phyloP scores from a whole-genome alignment of 1,140 invertebrate species.

The Apis laboriosa region DNA sequence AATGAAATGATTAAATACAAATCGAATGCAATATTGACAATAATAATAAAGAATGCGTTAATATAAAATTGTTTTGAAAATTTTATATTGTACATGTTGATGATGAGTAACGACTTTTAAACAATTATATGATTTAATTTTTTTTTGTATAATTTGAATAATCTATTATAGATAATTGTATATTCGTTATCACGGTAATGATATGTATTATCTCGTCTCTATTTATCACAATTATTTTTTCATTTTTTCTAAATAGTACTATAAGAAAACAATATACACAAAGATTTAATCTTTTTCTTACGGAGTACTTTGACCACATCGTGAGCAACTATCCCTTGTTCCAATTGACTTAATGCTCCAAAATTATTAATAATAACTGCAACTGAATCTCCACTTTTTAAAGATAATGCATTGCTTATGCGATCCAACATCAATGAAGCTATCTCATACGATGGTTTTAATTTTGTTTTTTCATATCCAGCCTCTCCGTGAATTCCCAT shows the following conservation, averaged over 20 bases:
- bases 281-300: slow-evolving; percentile 77
- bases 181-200: too few species aligned
- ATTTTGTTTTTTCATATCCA: slow-evolving; percentile 87
- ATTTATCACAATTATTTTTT: too few species aligned
- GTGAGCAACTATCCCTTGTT: slow-evolving; percentile 88
- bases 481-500: slow-evolving; percentile 93
- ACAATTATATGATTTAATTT: too few species aligned
- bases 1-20: too few species aligned
- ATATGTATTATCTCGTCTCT: too few species aligned
- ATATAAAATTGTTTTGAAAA: too few species aligned
- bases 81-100: too few species aligned
- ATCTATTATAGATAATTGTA: too few species aligned
- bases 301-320: slow-evolving; percentile 86
- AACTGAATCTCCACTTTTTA: slow-evolving; percentile 82
- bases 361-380: slow-evolving; percentile 90
- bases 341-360: slow-evolving; percentile 88
- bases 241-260: background rate
- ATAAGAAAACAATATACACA: background rate
- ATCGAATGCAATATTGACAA: too few species aligned
- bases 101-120: too few species aligned
- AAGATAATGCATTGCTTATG: slow-evolving; percentile 80
- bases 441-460: slow-evolving; percentile 80
- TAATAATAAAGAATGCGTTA: too few species aligned
- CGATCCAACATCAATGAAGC: slow-evolving; percentile 80
- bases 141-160: too few species aligned